phyloP scores from a whole-genome alignment of 2,797 vertebrate genomes.

The Gambelia wislizenii region DNA sequence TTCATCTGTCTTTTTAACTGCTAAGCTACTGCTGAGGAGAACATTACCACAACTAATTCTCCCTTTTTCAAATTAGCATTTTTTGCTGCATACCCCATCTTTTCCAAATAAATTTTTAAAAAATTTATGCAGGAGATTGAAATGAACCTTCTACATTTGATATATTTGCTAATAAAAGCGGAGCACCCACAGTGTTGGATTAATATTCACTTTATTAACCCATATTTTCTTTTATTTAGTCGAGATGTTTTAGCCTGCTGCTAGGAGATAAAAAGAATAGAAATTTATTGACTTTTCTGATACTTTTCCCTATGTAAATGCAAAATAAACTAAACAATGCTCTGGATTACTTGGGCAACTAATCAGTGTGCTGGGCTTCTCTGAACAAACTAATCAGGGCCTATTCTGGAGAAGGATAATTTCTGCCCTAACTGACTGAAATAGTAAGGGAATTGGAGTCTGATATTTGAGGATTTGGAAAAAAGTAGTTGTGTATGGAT shows the following conservation, averaged over 20 bases:
- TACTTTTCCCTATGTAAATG: slow-evolving; percentile 1
- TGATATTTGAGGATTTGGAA: neutral
- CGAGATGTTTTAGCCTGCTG: slow-evolving; percentile 38
- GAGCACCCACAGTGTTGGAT: slow-evolving; percentile 35
- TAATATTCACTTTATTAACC: slow-evolving; percentile 49
- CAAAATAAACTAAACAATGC: neutral
- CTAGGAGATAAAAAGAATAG: slow-evolving; percentile 16
- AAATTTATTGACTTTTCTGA: neutral
- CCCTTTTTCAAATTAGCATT: slow-evolving; percentile 49
- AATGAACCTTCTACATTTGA: slow-evolving; percentile 62
- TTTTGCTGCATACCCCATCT: slow-evolving; percentile 37
- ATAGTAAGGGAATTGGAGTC: neutral
- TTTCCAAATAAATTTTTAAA: slow-evolving; percentile 19
- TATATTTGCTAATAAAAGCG: slow-evolving; percentile 44
- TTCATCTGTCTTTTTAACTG: slow-evolving; percentile 17
- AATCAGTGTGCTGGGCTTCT: neutral
- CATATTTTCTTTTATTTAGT: slow-evolving; percentile 24
- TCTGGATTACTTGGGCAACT: neutral
- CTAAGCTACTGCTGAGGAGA: slow-evolving; percentile 38
- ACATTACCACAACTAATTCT: slow-evolving; percentile 47
- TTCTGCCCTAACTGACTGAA: neutral
- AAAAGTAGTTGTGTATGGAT: no score
- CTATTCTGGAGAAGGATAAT: neutral
- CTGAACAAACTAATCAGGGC: neutral
- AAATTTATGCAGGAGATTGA: slow-evolving; percentile 40